Evolutionary conservation across 2,888 invertebrate genomes (phyloP), one percentile per base, ranked within the genome.

Genomic region (Drosophila kuntzei): DNA sequence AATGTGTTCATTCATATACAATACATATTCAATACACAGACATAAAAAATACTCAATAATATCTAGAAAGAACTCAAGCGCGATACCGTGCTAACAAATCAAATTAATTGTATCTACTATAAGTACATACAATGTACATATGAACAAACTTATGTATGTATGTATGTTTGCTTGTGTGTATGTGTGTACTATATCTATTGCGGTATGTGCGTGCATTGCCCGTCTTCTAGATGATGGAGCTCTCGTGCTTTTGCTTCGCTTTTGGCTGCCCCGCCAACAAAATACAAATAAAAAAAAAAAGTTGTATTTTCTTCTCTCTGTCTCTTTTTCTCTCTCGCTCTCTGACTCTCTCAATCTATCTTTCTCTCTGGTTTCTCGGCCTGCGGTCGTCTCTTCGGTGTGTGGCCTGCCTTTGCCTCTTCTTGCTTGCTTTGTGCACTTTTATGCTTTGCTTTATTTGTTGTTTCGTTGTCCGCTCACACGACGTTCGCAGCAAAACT

Each of bases 381-480:
- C 66, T 63, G 62, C 68, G 72, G 67, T 67, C 67, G 66, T 55
- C 72, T 69, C 66, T 67, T 60, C 25, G 27, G 37, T 71, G 50
- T 75, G 46, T 70, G 60, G 54, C 60, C 66, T 71, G 63, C 67
- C 61, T 76, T 71, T 66, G 65, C 53, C 71, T 64, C 69, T 60
- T 74, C 68, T 66, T 66, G 57, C 70, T 67, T 60, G 86, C 77
- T 86, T 84, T 83, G 84, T 86, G 81, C 82, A 89, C 80, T 90
- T 85, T 75, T 81, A 73, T 73, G 62, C 68, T 76, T 84, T 81
- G 79, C 81, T 89, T 89, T 84, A 82, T 87, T 84, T 89, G 75
- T 81, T 88, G 73, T 79, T 72, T 80, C 77, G 74, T 73, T 72
- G 60, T 63, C 27, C 64, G 69, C 78, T 76, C 75, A 76, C 77